Conservation (phyloP, 2,797 vertebrate genomes). For the Esox masquinongy region DNA sequence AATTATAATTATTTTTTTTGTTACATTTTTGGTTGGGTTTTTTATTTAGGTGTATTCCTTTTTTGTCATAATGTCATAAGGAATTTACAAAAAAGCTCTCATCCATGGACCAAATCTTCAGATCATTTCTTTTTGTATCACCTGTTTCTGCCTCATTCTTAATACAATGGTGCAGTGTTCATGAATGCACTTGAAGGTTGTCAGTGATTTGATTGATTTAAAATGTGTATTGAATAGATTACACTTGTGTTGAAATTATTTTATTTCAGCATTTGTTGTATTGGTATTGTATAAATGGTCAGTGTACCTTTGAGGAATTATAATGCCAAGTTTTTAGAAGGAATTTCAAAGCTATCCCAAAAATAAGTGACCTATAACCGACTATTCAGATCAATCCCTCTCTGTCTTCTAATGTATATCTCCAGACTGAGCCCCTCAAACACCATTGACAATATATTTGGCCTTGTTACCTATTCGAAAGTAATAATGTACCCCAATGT, state of each 20-base stretch:
- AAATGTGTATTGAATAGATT: not conserved
- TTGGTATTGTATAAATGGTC: not conserved
- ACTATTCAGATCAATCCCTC: not conserved
- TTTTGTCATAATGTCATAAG: not conserved
- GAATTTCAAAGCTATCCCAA: conserved; percentile 35
- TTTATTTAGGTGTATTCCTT: not conserved
- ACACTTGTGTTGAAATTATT: not conserved
- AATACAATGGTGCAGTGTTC: not conserved
- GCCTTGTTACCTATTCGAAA: not conserved
- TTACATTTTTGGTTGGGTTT: no score
- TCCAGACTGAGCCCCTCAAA: not conserved
- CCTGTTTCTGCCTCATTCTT: not conserved
- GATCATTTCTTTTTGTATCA: not conserved
- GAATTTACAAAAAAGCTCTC: conserved; percentile 1
- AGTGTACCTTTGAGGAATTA: conserved; percentile 55
- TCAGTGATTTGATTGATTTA: conserved; percentile 25
- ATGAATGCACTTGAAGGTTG: not conserved
- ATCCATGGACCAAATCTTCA: not conserved
- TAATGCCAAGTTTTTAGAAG: conserved; percentile 46
- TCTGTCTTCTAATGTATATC: not conserved
- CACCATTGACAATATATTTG: not conserved
- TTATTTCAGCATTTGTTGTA: conserved; percentile 4
- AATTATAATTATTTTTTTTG: no score
- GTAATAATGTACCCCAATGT: not conserved
- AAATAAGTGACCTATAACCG: conserved; percentile 3